Evolutionary conservation across 2,797 vertebrate genomes (phyloP).

Genomic region (Rhincodon typus): DNA sequence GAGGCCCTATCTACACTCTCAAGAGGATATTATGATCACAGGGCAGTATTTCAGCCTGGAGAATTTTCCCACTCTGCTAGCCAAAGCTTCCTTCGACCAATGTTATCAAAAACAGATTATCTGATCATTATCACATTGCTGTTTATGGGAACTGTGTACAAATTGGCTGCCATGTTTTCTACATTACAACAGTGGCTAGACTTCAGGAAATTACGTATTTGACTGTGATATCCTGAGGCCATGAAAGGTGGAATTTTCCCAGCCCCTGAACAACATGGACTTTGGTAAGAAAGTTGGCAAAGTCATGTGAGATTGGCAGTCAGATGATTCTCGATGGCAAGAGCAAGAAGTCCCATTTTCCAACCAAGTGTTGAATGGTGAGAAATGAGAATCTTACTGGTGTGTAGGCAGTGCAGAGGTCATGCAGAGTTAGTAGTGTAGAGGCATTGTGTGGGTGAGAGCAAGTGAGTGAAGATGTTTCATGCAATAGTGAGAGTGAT

Average conservation of each 20-base stretch:
- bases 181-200: neutral
- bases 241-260: neutral
- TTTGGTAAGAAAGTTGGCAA: no score
- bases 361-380: no score
- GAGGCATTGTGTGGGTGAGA: no score
- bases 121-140: neutral
- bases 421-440: no score
- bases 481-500: no score
- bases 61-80: neutral
- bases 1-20: neutral
- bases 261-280: no score
- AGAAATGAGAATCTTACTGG: no score
- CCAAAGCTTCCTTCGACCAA: neutral
- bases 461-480: no score
- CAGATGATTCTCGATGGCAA: no score
- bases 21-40: neutral
- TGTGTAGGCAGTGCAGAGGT: no score
- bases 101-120: neutral
- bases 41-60: neutral
- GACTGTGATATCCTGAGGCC: neutral
- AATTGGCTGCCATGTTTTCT: neutral
- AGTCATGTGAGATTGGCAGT: no score
- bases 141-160: neutral
- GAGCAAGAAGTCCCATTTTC: no score
- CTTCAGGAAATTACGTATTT: neutral